phyloP scores from a whole-genome alignment of 2,888 invertebrate species.

The Apodemia duryi region DNA sequence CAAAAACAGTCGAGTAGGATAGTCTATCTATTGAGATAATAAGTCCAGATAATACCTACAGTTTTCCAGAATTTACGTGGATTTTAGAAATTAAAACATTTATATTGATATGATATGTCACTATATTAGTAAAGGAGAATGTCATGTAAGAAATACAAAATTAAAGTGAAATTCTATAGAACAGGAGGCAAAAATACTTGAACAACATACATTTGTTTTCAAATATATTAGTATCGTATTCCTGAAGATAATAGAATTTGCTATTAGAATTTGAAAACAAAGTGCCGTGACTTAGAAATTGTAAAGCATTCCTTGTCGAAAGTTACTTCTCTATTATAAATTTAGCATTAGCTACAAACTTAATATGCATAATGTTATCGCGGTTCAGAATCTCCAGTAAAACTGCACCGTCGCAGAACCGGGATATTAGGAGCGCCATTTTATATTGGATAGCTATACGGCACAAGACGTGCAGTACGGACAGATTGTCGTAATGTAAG shows the following conservation, averaged over 20 bases:
- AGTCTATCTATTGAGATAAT: too few relatives aligned
- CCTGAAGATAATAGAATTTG: not conserved
- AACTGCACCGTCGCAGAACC: constrained; percentile 70
- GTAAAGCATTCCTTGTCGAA: constrained; percentile 34
- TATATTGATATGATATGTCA: too few relatives aligned
- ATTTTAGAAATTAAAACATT: too few relatives aligned
- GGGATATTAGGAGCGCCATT: constrained; percentile 79
- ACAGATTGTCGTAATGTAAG: constrained; percentile 80
- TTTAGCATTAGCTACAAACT: constrained; percentile 73
- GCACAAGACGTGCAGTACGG: constrained; percentile 79
- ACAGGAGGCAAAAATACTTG: not conserved
- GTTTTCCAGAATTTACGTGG: too few relatives aligned
- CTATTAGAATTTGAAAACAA: not conserved
- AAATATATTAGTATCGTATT: not conserved
- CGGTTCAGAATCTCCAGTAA: constrained; percentile 70
- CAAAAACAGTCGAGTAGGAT: too few relatives aligned
- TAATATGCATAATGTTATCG: constrained; percentile 80
- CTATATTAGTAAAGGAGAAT: too few relatives aligned
- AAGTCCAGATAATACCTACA: too few relatives aligned
- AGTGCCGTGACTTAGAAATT: constrained; percentile 13
- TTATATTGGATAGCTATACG: constrained; percentile 79
- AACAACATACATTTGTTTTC: not conserved
- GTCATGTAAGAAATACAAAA: too few relatives aligned
- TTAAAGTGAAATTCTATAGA: not conserved
- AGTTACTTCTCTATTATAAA: constrained; percentile 66